Evolutionary conservation across 2,797 vertebrate genomes (phyloP), one percentile per base, ranked within the genome.

Genomic region (Lepidocolaptes lacrymiger): DNA sequence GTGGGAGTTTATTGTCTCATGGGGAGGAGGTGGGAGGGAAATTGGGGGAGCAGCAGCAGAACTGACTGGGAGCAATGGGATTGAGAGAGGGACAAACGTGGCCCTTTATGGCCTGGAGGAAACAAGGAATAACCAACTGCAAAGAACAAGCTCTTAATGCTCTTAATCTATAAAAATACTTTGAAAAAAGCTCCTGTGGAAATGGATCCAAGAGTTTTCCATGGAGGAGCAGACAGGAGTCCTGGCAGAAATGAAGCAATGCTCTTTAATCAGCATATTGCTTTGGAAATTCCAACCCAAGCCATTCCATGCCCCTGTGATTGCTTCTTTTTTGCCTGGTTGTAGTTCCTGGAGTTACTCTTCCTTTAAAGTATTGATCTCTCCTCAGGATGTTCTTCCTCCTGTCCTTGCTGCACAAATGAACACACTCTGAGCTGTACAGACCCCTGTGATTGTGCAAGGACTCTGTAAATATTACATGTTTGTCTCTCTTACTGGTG

Each of bases 81-180:
- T 1, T 1, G 19, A 30, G 58, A 6, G 17, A 44, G 61, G 44
- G 22, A 5, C 39, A 34, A 17, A 7, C 14, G 1, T 16, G 32
- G 7, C 51, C 77, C 11, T 12, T 5, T 3, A 7, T 24, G 43
- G 75, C 72, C 78, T 52, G 13, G 9, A 19, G n/a, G 64, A 49
- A 28, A 17, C n/a, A n/a, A 79, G 55, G 6, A 26, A 6, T n/a
- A n/a, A 7, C 32, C 68, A 71, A 13, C 13, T 71, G 52, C 48
- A 69, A 68, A 69, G 46, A 46, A 1, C 19, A n/a, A 55, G 52
- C 52, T 54, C 51, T 52, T 52, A 63, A 30, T 30, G 51, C 51
- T 32, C 52, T 55, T 55, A 63, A 52, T n/a, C 83, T 49, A 6
- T 73, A 36, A 72, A 64, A 78, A 24, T 11, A 43, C 58, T 88